phyloP scores from a whole-genome alignment of 2,797 vertebrate species.

The Sebastes steindachneri region DNA sequence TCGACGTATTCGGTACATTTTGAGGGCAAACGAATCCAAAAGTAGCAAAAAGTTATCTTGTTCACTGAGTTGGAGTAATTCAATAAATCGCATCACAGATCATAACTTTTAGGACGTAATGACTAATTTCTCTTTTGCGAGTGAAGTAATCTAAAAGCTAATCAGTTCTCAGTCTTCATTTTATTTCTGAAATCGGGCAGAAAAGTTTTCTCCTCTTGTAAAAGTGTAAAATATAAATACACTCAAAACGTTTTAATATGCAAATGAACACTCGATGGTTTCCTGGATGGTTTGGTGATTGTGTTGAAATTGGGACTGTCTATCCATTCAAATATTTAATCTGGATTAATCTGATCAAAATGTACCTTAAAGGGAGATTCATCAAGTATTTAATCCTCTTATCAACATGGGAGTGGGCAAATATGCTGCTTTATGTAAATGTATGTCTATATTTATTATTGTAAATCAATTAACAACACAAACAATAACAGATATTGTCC shows the following conservation, averaged over 20 bases:
- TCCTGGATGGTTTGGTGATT: neutral
- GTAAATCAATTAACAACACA: no score
- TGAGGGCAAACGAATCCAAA: slow-evolving; percentile 36
- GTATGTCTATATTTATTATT: no score
- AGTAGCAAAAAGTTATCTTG: slow-evolving; percentile 48
- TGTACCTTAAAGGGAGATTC: no score
- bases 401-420: no score
- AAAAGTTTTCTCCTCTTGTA: slow-evolving; percentile 22
- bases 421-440: no score
- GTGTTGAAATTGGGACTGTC: neutral
- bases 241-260: slow-evolving; percentile 1
- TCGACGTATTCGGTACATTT: neutral
- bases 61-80: slow-evolving; percentile 61
- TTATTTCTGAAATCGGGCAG: slow-evolving; percentile 48
- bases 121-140: slow-evolving; percentile 43
- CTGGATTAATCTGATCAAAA: no score
- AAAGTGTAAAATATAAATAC: slow-evolving; percentile 30
- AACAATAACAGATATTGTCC: no score
- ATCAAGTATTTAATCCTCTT: no score
- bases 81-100: slow-evolving; percentile 73
- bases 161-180: slow-evolving; percentile 42
- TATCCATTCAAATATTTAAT: no score
- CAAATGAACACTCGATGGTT: neutral
- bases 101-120: slow-evolving; percentile 57
- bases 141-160: slow-evolving; percentile 52